phyloP scores from a whole-genome alignment of 2,797 vertebrate species.

The Peromyscus melanophrys region DNA sequence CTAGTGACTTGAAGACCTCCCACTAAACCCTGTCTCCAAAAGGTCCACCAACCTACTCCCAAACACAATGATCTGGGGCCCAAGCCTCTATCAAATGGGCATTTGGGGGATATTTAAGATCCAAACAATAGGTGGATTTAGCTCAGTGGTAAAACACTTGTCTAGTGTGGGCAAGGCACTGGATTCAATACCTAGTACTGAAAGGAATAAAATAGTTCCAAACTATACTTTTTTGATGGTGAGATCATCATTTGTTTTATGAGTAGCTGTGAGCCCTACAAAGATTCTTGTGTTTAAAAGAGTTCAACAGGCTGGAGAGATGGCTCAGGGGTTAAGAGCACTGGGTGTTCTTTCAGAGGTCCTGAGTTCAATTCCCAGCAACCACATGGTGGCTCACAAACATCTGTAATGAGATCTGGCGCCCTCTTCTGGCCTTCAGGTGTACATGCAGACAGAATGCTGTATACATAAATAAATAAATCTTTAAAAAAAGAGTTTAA shows the following conservation, averaged over 20 bases:
- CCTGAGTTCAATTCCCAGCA: too few species aligned
- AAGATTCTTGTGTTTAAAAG: neutral
- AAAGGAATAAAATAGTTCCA: neutral
- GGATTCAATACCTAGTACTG: neutral
- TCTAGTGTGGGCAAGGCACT: neutral
- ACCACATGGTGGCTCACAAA: too few species aligned
- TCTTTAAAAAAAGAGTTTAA: neutral
- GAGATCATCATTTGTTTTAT: neutral
- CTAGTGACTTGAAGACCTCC: neutral
- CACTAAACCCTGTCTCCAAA: neutral
- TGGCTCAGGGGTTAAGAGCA: too few species aligned
- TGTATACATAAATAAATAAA: too few species aligned
- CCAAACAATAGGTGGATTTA: neutral
- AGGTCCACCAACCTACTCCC: neutral
- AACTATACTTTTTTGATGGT: neutral
- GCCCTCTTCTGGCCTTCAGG: too few species aligned
- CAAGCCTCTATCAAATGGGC: neutral
- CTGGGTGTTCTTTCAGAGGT: too few species aligned
- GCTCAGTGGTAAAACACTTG: neutral
- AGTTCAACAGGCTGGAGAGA: neutral
- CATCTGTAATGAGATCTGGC: too few species aligned
- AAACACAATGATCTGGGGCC: neutral
- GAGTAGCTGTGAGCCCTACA: neutral
- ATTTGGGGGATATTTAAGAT: neutral
- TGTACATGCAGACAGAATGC: too few species aligned